A percentile compares a stretch with the other conserved stretches of the same genome.
Conservation (phyloP, 2,888 invertebrate genomes). For the Eristalis intricaria region DNA sequence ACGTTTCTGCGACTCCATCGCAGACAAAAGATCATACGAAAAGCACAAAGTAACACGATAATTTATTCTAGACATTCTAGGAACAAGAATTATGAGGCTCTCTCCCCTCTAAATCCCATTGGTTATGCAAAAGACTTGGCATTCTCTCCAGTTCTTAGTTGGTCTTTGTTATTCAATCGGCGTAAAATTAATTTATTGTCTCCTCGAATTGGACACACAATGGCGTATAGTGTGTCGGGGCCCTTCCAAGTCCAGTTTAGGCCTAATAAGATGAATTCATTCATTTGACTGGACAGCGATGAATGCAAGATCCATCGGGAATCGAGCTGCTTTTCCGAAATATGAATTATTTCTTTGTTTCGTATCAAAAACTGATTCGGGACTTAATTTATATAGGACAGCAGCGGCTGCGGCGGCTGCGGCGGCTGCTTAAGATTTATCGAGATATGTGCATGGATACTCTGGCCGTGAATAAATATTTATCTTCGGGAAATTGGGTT, state of each 20-base stretch:
- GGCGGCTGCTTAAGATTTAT: slow-evolving; percentile 9
- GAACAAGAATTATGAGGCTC: slow-evolving; percentile 13
- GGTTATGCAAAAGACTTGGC: slow-evolving; percentile 26
- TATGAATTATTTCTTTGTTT: slow-evolving; percentile 24
- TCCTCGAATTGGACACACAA: slow-evolving; percentile 26
- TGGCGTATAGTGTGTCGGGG: not conserved
- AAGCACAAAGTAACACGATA: not conserved
- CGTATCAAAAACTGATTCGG: slow-evolving; percentile 1
- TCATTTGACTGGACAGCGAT: slow-evolving; percentile 9
- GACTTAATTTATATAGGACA: slow-evolving; percentile 17
- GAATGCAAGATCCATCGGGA: not conserved
- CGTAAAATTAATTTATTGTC: slow-evolving; percentile 51
- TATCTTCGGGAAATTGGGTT: slow-evolving; percentile 24
- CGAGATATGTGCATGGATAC: not conserved
- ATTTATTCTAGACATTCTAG: slow-evolving; percentile 20
- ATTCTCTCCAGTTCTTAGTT: slow-evolving; percentile 11
- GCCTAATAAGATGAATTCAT: slow-evolving; percentile 36
- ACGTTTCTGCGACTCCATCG: slow-evolving; percentile 1
- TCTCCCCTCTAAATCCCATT: slow-evolving; percentile 20
- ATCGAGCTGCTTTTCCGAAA: not conserved
- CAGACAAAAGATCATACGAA: not conserved
- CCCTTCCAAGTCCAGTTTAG: slow-evolving; percentile 3
- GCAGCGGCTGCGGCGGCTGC: not conserved
- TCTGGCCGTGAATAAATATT: slow-evolving; percentile 31
- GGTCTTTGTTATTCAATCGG: slow-evolving; percentile 25